phyloP scores from a whole-genome alignment of 2,888 invertebrate species.

The Atethmia centrago region DNA sequence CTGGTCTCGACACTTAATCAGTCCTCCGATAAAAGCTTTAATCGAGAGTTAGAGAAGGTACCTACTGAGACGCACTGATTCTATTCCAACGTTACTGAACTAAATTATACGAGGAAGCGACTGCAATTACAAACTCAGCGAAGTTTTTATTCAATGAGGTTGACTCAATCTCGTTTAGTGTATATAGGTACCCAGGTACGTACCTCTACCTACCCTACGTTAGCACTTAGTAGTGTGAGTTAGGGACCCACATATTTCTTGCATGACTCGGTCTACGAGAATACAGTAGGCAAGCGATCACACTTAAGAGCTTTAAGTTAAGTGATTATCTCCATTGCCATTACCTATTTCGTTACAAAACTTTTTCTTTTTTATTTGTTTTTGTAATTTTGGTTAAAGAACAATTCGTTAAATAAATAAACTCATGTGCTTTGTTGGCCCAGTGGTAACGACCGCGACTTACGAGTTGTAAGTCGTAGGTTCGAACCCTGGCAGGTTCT shows the following conservation, averaged over 20 bases:
- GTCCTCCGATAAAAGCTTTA: conserved; percentile 90
- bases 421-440: background rate
- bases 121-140: conserved; percentile 69
- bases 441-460: too few species aligned
- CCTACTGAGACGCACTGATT: conserved; percentile 81
- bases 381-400: background rate
- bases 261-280: background rate
- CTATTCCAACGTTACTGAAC: conserved; percentile 78
- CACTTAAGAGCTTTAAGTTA: conserved; percentile 5
- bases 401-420: background rate
- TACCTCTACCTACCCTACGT: background rate
- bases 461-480: too few species aligned
- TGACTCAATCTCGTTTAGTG: conserved; percentile 48
- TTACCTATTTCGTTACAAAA: background rate
- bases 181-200: background rate
- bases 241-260: background rate
- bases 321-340: background rate
- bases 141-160: conserved; percentile 67
- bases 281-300: background rate
- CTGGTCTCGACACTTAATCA: conserved; percentile 90
- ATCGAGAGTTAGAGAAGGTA: conserved; percentile 85
- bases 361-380: background rate
- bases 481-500: too few species aligned
- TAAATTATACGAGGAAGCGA: conserved; percentile 77
- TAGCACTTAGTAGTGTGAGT: background rate